A percentile compares a stretch with the other conserved stretches of the same genome.
phyloP scores from a whole-genome alignment of 2,888 invertebrate species.

The Stenodera caucasica region DNA sequence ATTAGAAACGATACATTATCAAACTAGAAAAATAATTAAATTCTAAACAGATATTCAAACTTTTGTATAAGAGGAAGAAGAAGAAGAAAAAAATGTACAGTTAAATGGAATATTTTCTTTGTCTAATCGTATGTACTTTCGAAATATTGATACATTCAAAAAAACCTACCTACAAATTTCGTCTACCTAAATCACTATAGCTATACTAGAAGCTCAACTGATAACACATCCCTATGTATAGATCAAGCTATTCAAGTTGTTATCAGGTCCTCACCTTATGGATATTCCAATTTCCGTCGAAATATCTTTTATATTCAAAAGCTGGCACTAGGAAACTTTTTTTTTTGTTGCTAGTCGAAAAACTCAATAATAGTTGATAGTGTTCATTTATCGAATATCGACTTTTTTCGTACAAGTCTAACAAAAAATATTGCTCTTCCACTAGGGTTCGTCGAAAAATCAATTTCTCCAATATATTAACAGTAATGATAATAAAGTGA shows the following conservation, averaged over 20 bases:
- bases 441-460: too few species aligned
- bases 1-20: constrained; percentile 26
- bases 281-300: constrained; percentile 53
- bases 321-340: neutral
- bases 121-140: constrained; percentile 2
- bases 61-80: too few species aligned
- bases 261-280: constrained; percentile 47
- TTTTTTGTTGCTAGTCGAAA: too few species aligned
- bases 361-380: too few species aligned
- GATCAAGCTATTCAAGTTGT: constrained; percentile 38
- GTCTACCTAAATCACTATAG: too few species aligned
- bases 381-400: too few species aligned
- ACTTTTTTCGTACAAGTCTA: too few species aligned
- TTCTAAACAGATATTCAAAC: constrained; percentile 21
- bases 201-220: constrained; percentile 17
- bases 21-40: constrained; percentile 30
- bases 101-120: constrained; percentile 7
- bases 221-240: constrained; percentile 16
- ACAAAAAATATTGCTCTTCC: too few species aligned
- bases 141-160: neutral
- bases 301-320: neutral
- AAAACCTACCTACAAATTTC: too few species aligned
- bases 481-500: too few species aligned
- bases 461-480: too few species aligned
- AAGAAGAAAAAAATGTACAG: constrained; percentile 14